A percentile compares a stretch with the other conserved stretches of the same genome.
These are phyloP conservation scores for Odontophorus gujanensis DNA, from an alignment of 2,113 vertebrate genomes.

Conservation along the genomic window DNA sequence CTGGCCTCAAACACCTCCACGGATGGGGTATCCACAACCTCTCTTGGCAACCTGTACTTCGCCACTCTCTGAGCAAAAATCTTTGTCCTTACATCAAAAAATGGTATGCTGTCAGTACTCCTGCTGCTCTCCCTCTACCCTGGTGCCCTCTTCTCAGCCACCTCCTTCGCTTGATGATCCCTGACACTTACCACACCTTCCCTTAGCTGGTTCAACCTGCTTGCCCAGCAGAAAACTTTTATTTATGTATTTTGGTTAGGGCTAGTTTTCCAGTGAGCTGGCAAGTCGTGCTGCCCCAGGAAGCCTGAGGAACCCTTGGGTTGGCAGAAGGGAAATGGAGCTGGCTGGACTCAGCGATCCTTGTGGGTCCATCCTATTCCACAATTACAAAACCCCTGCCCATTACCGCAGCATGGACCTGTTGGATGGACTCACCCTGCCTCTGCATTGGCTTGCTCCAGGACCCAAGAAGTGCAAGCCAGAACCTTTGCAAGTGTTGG, in stretches of 20 bases:
- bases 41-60: too few relatives aligned
- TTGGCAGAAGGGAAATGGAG: neutral
- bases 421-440: neutral
- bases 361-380: neutral
- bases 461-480: rapidly evolving
- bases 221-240: neutral
- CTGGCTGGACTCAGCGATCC: neutral
- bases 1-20: too few relatives aligned
- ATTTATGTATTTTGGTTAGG: neutral
- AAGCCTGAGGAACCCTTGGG: neutral
- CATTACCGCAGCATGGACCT: neutral
- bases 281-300: neutral
- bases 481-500: neutral
- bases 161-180: neutral
- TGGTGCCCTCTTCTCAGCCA: neutral
- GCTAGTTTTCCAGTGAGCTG: neutral
- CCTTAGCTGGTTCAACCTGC: slow-evolving; percentile 3
- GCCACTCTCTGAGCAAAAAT: too few relatives aligned
- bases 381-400: neutral
- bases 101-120: rapidly evolving
- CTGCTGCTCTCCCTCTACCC: neutral
- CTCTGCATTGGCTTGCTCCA: neutral
- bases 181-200: neutral
- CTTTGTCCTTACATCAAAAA: neutral
- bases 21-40: too few relatives aligned